Evolutionary conservation across 2,113 vertebrate genomes (phyloP).

Genomic region (Erpornis zantholeuca): DNA sequence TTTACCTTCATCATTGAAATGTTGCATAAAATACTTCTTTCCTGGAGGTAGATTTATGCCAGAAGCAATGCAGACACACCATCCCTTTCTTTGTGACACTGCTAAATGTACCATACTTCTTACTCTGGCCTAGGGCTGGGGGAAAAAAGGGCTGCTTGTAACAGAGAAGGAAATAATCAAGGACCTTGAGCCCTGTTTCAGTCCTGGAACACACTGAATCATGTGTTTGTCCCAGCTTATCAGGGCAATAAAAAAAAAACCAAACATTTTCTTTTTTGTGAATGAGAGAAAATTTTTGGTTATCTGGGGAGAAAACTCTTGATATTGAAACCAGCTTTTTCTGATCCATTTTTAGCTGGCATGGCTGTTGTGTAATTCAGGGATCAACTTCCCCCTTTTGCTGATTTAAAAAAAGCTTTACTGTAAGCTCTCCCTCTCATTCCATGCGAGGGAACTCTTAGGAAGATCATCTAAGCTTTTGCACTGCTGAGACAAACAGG

Average conservation of each 20-base stretch:
- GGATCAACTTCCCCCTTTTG: background rate
- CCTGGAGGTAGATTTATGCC: background rate
- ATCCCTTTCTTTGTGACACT: background rate
- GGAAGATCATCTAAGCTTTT: background rate
- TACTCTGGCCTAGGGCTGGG: background rate
- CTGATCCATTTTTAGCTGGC: background rate
- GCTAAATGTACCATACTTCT: background rate
- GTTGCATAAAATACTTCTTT: background rate
- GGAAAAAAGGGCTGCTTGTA: background rate
- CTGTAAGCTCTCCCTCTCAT: background rate
- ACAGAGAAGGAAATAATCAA: background rate
- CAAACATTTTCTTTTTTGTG: background rate
- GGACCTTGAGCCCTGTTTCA: background rate
- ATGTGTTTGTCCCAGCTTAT: background rate
- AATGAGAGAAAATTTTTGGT: background rate
- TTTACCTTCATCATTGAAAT: background rate
- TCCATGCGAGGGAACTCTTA: background rate
- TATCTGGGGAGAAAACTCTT: background rate
- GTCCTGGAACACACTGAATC: background rate
- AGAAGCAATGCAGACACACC: background rate
- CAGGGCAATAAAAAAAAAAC: background rate
- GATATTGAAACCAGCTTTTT: background rate
- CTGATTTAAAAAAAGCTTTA: background rate
- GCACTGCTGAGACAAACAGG: background rate
- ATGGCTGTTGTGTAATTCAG: background rate